Percentiles rank a stretch among this genome's conserved stretches.
Conservation (phyloP, 2,888 invertebrate species). For the Leuctra nigra region DNA sequence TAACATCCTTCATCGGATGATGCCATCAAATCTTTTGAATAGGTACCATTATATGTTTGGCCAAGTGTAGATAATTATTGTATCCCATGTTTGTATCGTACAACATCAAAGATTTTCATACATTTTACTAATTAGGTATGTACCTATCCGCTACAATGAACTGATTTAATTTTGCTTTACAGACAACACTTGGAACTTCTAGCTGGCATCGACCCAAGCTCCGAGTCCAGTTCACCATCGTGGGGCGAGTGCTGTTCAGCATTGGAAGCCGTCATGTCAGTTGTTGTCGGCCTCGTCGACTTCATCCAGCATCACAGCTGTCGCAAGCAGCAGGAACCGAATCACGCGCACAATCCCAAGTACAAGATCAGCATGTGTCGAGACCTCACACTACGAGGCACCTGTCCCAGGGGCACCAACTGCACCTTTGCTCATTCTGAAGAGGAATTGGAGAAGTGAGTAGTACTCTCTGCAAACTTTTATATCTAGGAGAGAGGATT, state of each 20-base stretch:
- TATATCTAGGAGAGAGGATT: too few relatives aligned
- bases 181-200: constrained; percentile 75
- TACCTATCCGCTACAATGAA: too few relatives aligned
- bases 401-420: constrained; percentile 77
- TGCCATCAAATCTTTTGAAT: too few relatives aligned
- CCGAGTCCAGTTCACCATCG: constrained; percentile 55
- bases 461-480: too few relatives aligned
- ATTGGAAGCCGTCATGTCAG: constrained; percentile 60
- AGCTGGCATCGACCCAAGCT: constrained; percentile 79
- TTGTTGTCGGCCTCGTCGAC: constrained; percentile 69
- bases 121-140: too few relatives aligned
- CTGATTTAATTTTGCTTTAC: too few relatives aligned
- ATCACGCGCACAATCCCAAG: constrained; percentile 49
- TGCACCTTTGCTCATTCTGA: constrained; percentile 92
- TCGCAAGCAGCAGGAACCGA: constrained; percentile 49
- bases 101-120: too few relatives aligned
- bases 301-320: constrained; percentile 70
- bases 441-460: constrained; percentile 77
- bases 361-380: constrained; percentile 90
- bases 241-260: constrained; percentile 60
- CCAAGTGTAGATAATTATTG: too few relatives aligned
- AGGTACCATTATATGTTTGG: too few relatives aligned
- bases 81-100: too few relatives aligned
- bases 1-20: too few relatives aligned
- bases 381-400: constrained; percentile 69